Evolutionary conservation across 2,888 invertebrate species (phyloP), one percentile per base, ranked within the genome.

Genomic region (Eupsilia transversa): DNA sequence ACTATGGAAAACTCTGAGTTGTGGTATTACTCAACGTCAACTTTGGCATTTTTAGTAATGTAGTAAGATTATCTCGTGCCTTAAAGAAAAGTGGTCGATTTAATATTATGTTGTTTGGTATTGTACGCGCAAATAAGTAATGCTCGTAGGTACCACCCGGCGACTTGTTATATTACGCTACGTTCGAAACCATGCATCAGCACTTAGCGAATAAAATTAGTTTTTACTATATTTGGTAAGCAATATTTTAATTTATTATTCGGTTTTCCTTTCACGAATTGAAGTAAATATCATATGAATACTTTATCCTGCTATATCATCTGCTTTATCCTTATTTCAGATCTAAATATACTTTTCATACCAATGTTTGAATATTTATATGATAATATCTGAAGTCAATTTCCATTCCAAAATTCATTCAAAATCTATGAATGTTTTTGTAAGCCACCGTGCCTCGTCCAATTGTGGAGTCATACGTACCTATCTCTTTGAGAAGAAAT

Each of bases 211-310:
- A 63, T 54, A 57, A 59, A 66, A 60, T 27, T 33, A 14, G 6
- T 27, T 49, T n/a, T 61, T 72, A 54, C 59, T 33, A 20, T 65
- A 43, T 60, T 65, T 79, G 84, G 84, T 84, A 66, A 35, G 80
- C 5, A 27, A 20, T 33, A 7, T 46, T 59, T 27, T 7, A n/a
- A 46, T 59, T 54, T 38, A 30, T 23, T 46, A 10, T 60, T 70
- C 12, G 0, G 1, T 35, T 77, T 66, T 49, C 33, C 3, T 35
- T 1, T 17, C 12, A 2, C 17, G 0, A 71, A 63, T 72, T 14
- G 14, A 46, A 49, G 20, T n/a, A 60, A 33, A 14, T 17, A 2
- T 23, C 10, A 35, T 35, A 30, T n/a, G 1, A 49, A 46, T 10
- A 56, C 2, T 23, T 35, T 60, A 23, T 70, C 23, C 17, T 79